A percentile compares a stretch with the other conserved stretches of the same genome.
phyloP scores from a whole-genome alignment of 2,797 vertebrate species.

The Rhynchotus rufescens region DNA sequence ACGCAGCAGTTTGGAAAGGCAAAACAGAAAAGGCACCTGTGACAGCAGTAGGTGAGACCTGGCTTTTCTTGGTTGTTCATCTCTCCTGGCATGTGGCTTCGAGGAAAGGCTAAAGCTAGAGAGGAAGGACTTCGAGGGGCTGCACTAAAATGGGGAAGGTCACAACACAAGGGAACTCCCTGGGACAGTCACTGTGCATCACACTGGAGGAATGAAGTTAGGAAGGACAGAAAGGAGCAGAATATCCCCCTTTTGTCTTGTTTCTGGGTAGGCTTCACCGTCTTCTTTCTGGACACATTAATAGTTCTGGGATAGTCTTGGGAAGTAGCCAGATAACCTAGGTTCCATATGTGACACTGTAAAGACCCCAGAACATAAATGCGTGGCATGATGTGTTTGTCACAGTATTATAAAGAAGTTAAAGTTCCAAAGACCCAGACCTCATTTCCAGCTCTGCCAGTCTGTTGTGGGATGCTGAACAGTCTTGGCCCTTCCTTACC shows the following conservation, averaged over 20 bases:
- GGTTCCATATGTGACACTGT: fast-evolving
- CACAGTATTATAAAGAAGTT: not conserved
- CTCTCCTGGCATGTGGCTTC: not conserved
- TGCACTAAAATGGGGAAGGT: not conserved
- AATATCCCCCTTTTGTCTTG: not conserved
- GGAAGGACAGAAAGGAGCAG: not conserved
- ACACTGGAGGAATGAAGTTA: not conserved
- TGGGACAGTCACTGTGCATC: not conserved
- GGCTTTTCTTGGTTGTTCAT: not conserved
- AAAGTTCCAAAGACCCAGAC: not conserved
- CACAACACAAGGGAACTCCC: not conserved
- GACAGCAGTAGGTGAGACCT: constrained; percentile 77
- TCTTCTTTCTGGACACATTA: not conserved
- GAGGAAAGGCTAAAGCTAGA: not conserved
- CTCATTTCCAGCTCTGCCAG: not conserved
- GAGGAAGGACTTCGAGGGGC: not conserved
- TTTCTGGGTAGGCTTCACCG: not conserved
- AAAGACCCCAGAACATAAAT: not conserved
- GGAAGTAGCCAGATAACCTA: not conserved
- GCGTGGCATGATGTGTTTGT: not conserved
- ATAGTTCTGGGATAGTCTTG: not conserved
- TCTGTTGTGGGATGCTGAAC: not conserved
- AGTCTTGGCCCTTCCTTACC: not conserved
- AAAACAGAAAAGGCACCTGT: constrained; percentile 87
- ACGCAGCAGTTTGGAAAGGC: constrained; percentile 93